A percentile compares a stretch with the other conserved stretches of the same genome.
Conservation (phyloP, 2,888 invertebrate species). For the Rhamnusium bicolor region DNA sequence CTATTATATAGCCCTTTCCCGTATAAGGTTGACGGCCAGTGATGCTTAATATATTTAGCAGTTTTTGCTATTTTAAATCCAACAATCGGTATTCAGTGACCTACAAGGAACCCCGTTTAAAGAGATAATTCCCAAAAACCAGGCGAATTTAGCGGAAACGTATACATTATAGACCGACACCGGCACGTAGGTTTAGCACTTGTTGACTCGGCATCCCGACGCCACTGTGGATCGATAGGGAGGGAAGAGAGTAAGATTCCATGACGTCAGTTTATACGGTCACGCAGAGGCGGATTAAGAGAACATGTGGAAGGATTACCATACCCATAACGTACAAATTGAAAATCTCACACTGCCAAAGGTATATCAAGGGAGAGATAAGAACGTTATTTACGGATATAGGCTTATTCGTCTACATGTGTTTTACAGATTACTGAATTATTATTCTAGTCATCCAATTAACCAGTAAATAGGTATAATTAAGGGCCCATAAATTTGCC, state of each 20-base stretch:
- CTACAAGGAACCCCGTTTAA: too few relatives aligned
- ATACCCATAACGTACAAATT: background rate
- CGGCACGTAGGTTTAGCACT: slow-evolving; percentile 45
- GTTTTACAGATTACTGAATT: too few relatives aligned
- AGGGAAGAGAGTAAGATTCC: slow-evolving; percentile 9
- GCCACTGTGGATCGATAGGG: slow-evolving; percentile 53
- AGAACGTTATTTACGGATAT: background rate
- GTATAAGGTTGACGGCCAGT: too few relatives aligned
- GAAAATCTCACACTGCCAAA: background rate
- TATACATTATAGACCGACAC: background rate
- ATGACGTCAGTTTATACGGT: slow-evolving; percentile 6
- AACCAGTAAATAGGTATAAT: background rate
- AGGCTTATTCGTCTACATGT: background rate
- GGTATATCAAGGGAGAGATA: background rate
- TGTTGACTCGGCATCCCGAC: slow-evolving; percentile 58
- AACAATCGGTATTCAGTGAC: too few relatives aligned
- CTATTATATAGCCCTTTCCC: too few relatives aligned
- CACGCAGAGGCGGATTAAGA: background rate
- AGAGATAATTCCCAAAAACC: background rate
- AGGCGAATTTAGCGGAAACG: slow-evolving; percentile 1
- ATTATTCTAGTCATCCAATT: too few relatives aligned
- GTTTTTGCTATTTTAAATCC: too few relatives aligned
- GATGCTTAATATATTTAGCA: too few relatives aligned
- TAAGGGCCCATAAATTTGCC: background rate
- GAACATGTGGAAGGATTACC: background rate